Conservation (phyloP, 2,888 invertebrate species). For the Limenitis camilla region DNA sequence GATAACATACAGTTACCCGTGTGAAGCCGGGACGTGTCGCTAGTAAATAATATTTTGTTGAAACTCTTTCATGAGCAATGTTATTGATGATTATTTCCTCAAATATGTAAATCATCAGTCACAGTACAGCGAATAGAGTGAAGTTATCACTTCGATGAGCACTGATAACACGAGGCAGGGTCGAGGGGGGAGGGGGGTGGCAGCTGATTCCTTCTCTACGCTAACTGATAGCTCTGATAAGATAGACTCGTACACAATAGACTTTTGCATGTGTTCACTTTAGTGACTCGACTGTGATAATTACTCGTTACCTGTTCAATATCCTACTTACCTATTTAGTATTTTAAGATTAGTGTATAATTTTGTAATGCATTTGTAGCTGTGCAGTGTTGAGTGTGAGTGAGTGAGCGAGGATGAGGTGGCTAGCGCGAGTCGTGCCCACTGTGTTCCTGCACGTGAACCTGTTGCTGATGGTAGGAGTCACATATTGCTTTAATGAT, state of each 20-base stretch:
- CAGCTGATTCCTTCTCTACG: constrained; percentile 4
- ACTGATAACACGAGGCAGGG: constrained; percentile 1
- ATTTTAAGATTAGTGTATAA: not conserved
- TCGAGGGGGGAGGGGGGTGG: not conserved
- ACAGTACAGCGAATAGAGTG: not conserved
- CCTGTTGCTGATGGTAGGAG: constrained; percentile 46
- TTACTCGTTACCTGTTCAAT: not conserved
- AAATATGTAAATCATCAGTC: not conserved
- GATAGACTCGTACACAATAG: not conserved
- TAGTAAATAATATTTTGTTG: too few species aligned
- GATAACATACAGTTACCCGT: too few species aligned
- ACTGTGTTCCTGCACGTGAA: constrained; percentile 47
- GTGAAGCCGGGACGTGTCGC: too few species aligned
- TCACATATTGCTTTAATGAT: not conserved
- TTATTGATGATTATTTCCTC: too few species aligned
- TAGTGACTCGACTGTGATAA: not conserved
- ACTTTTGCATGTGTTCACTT: not conserved
- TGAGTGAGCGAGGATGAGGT: constrained; percentile 22
- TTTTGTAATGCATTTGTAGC: too few species aligned
- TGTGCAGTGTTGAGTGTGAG: too few species aligned
- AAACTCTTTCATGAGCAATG: too few species aligned
- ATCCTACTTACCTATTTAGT: not conserved
- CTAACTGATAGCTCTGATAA: constrained; percentile 11
- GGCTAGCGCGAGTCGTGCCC: constrained; percentile 32
- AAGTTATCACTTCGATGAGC: constrained; percentile 8